Conservation (phyloP, 2,113 vertebrate genomes). For the Galemys pyrenaicus region DNA sequence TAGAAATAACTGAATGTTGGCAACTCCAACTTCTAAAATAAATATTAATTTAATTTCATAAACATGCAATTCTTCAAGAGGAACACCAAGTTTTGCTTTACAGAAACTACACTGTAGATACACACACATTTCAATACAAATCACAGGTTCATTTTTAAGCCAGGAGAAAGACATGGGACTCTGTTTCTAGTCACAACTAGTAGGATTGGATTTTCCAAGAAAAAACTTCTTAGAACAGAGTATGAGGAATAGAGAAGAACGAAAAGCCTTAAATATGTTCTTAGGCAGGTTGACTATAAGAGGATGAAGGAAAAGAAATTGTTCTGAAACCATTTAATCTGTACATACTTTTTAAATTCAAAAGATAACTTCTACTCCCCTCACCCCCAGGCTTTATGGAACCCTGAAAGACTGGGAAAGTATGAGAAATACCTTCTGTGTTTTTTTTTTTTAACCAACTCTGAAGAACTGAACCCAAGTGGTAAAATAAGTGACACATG, state of each 20-base stretch:
- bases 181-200: not conserved
- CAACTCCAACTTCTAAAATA: not conserved
- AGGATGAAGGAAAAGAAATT: not conserved
- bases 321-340: not conserved
- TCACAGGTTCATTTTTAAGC: not conserved
- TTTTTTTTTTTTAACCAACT: not conserved
- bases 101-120: not conserved
- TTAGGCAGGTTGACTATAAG: not conserved
- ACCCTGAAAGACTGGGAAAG: not conserved
- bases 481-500: not conserved
- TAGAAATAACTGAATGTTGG: not conserved
- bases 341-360: slow-evolving; percentile 1
- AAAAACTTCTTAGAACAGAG: not conserved
- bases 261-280: not conserved
- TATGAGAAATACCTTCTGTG: not conserved
- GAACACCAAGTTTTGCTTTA: not conserved
- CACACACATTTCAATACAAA: not conserved
- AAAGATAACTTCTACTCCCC: not conserved
- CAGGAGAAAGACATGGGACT: not conserved
- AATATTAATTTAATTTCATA: slow-evolving; percentile 15
- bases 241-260: not conserved
- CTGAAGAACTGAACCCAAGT: not conserved
- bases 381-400: not conserved
- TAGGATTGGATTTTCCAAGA: not conserved
- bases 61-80: not conserved